Base-by-base conservation (phyloP, 1,140 invertebrate species). In the Radopholus similis region DNA sequence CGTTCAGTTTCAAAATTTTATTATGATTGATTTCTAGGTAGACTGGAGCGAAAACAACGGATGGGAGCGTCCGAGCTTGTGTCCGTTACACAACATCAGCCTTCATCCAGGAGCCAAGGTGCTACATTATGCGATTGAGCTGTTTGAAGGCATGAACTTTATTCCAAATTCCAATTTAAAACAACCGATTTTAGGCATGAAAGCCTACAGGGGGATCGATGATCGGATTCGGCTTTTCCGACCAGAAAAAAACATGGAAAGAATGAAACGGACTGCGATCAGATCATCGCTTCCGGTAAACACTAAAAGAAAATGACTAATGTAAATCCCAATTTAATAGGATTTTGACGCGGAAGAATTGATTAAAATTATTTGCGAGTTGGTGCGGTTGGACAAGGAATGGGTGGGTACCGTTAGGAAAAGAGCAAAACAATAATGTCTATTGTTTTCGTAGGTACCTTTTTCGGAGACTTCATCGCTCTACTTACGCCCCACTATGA, bases 71-170 rank as follows among this genome's bases (percentile, higher is more conserved):
- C 93, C 94, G 13, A 87, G 89, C 81, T 95, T 97, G 64, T 88
- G 87, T 9, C 92, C 93, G 0, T 86, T 96, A 59, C 89, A 93
- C 83, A 90, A 93, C 83, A 85, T 98, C 26, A 86, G 87, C 4
- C 84, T 97, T 66, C 93, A 97, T 85, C 95, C 95, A 6, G 95
- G 90, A 6, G 90, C 93, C 2, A 97, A 97, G 88, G 69, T 82
- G 62, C 63, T 83, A 9, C 79, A 83, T 49, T 83, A 83, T 38
- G 82, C 71, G 49, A 82, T 83, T 64, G 84, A 97, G 92, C 85
- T 97, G 63, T 99, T 98, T 82, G 96, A 99, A 88, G 96, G 96
- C 51, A 89, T 97, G 88, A n/a, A n/a, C n/a, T n/a, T n/a, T n/a
- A n/a, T n/a, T n/a, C n/a, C n/a, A n/a, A n/a, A n/a, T n/a, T n/a